A percentile compares a stretch with the other conserved stretches of the same genome.
phyloP scores from a whole-genome alignment of 1,140 invertebrate species.

The Oncopodura yosiiana region DNA sequence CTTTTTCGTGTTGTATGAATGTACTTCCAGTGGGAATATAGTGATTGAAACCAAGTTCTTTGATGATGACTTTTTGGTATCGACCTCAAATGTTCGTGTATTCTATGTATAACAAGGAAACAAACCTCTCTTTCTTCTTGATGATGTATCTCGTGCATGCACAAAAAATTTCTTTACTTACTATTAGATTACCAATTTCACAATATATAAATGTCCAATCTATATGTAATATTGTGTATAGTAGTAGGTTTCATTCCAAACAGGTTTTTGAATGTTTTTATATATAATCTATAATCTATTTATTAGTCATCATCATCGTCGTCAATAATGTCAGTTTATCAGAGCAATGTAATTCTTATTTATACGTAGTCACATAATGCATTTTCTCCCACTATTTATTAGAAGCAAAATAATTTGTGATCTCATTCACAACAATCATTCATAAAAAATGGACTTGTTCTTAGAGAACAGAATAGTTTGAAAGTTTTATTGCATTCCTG shows the following conservation, averaged over 20 bases:
- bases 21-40: constrained; percentile 90
- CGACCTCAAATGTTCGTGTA: constrained; percentile 85
- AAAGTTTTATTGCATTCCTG: too few relatives aligned
- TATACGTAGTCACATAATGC: too few relatives aligned
- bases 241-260: too few relatives aligned
- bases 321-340: neutral
- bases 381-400: too few relatives aligned
- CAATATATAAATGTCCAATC: neutral
- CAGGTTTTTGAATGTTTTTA: neutral
- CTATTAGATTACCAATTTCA: neutral
- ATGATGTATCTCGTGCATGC: neutral
- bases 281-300: neutral
- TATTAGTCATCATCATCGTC: neutral
- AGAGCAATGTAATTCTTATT: too few relatives aligned
- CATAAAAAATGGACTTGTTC: too few relatives aligned
- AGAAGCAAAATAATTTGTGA: too few relatives aligned
- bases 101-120: constrained; percentile 75
- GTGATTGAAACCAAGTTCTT: constrained; percentile 98
- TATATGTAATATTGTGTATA: too few relatives aligned
- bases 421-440: too few relatives aligned
- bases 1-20: constrained; percentile 17
- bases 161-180: neutral
- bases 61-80: constrained; percentile 88
- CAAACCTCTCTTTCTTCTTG: neutral
- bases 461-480: too few relatives aligned